Percentiles rank a stretch among this genome's conserved stretches.
Evolutionary conservation across 2,888 invertebrate genomes (phyloP).

Genomic region (Melanostoma mellinum): DNA sequence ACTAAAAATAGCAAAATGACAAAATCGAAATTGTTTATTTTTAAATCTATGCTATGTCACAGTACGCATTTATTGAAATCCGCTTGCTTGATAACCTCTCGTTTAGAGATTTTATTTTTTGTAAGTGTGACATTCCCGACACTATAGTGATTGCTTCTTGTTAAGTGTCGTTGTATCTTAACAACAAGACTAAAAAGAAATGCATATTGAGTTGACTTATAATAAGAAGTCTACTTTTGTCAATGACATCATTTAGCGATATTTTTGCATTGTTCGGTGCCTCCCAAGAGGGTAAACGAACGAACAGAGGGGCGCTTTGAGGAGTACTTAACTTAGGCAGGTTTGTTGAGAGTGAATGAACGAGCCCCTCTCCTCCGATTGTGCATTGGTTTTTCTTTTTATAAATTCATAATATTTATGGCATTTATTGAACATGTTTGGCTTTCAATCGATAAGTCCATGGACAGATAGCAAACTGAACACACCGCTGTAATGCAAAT

Average conservation of each 20-base stretch:
- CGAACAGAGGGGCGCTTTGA: neutral
- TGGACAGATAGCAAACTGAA: constrained; percentile 6
- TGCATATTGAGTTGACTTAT: constrained; percentile 36
- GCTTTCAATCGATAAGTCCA: constrained; percentile 33
- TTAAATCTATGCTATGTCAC: constrained; percentile 32
- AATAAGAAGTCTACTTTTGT: constrained; percentile 50
- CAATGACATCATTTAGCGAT: constrained; percentile 57
- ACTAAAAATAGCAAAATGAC: constrained; percentile 49
- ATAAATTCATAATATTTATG: neutral
- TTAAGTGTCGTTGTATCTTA: constrained; percentile 15
- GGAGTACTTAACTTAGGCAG: constrained; percentile 24
- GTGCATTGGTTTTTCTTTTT: neutral
- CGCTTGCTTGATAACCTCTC: constrained; percentile 28
- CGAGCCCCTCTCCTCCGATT: constrained; percentile 5
- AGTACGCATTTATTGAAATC: constrained; percentile 33
- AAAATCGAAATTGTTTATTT: constrained; percentile 46
- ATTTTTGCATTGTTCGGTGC: constrained; percentile 35
- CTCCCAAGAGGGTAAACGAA: neutral
- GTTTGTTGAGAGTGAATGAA: constrained; percentile 11
- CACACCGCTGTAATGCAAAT: neutral
- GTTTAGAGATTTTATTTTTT: constrained; percentile 8
- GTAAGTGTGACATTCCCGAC: neutral
- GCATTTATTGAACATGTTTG: constrained; percentile 22
- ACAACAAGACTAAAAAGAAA: constrained; percentile 33
- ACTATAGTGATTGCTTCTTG: neutral